Percentiles rank a stretch among this genome's conserved stretches.
These are phyloP conservation scores for Cephus rjabovi DNA, from an alignment of 2,888 invertebrate genomes.

Conservation along the genomic window DNA sequence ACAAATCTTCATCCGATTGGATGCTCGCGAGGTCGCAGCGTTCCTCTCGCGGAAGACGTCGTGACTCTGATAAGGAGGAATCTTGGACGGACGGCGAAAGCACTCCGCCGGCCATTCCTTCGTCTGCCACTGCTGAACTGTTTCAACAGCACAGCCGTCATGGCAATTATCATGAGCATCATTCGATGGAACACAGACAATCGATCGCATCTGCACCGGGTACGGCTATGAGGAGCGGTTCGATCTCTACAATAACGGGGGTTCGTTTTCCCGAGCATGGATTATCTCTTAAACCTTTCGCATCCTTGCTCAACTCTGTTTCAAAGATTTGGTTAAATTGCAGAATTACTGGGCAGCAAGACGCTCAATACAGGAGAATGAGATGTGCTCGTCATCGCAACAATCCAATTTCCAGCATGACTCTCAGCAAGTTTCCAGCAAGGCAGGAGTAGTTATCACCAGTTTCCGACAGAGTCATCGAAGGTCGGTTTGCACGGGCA, in stretches of 20 bases:
- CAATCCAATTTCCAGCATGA: conserved; percentile 50
- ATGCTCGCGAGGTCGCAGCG: conserved; percentile 15
- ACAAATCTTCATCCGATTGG: conserved; percentile 28
- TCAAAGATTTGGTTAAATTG: conserved; percentile 22
- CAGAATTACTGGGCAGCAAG: conserved; percentile 68
- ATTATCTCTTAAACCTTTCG: neutral
- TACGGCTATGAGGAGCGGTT: conserved; percentile 48
- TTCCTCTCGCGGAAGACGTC: conserved; percentile 23
- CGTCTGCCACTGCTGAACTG: conserved; percentile 13
- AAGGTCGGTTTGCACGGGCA: conserved; percentile 70
- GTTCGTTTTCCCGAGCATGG: conserved; percentile 31
- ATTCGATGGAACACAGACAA: conserved; percentile 43
- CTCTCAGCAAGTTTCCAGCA: conserved; percentile 60
- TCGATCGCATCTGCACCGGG: conserved; percentile 54
- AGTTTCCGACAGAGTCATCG: conserved; percentile 89
- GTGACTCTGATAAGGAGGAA: conserved; percentile 42
- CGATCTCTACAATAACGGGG: conserved; percentile 49
- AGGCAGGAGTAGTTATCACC: conserved; percentile 91
- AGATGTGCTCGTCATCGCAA: conserved; percentile 41
- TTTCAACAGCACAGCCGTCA: conserved; percentile 18
- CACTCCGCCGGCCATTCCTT: conserved; percentile 24
- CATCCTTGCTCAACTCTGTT: neutral
- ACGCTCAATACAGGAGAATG: conserved; percentile 67
- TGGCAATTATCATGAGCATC: conserved; percentile 24
- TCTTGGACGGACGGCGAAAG: conserved; percentile 40